Conservation (phyloP, 1,140 invertebrate species). For the Papilio helenus region DNA sequence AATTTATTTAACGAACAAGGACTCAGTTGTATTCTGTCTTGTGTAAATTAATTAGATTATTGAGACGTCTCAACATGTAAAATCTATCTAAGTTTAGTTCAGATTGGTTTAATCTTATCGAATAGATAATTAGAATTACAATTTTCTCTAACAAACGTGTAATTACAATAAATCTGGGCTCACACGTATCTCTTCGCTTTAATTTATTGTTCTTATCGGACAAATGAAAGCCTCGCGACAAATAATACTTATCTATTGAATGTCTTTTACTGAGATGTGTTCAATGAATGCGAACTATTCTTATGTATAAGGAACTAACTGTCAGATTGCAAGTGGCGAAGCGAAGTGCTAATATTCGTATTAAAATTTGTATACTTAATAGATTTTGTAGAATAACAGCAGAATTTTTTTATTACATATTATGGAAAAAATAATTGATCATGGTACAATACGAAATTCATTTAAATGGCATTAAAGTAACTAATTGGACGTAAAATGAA, state of each 20-base stretch:
- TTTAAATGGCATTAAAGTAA: background rate
- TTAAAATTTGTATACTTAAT: no score
- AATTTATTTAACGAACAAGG: no score
- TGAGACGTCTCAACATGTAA: no score
- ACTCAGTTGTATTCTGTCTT: no score
- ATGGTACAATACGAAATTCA: background rate
- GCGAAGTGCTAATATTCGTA: no score
- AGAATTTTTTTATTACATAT: no score
- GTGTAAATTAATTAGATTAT: no score
- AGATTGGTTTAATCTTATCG: background rate
- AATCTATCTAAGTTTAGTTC: background rate
- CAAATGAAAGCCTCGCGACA: background rate
- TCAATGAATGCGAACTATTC: no score
- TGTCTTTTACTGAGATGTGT: background rate
- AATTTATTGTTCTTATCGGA: background rate
- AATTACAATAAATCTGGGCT: background rate
- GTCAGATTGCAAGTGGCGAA: no score
- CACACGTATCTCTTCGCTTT: background rate
- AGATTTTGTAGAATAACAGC: no score
- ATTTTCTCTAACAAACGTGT: background rate
- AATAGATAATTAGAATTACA: background rate
- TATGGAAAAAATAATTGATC: no score
- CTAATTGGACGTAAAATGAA: background rate
- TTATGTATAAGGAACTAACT: no score
- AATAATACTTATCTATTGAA: slow-evolving; percentile 2